Base-by-base conservation (phyloP, 2,113 vertebrate genomes). In the Colossoma macropomum region DNA sequence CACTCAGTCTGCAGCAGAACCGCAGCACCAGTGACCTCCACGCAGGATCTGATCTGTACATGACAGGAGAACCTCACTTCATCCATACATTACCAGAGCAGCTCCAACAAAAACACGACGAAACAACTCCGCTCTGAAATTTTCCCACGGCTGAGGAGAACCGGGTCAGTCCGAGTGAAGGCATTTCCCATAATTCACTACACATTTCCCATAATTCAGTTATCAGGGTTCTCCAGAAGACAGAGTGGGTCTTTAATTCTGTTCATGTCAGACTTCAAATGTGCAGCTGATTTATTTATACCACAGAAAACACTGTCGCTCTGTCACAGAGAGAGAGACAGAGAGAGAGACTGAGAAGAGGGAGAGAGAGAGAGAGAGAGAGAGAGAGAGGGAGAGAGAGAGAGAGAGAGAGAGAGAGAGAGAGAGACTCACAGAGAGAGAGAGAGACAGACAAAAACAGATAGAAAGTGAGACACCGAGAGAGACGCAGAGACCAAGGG, bases 81-180 rank as follows among this genome's bases (percentile, higher is more conserved):
- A 45, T 56, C 28, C 28, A 27, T 77, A 76, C 72, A 32, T 21
- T 68, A 75, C 34, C 27, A 48, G 28, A 71, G 16, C 25, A 17
- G 59, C 71, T 45, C 65, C 21, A 11, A 7, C 7, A 1, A 3
- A 30, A 34, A 16, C 72, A 75, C 52, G 62, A 41, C 72, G 68
- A 45, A 52, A 23, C 28, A 54, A 34, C 71, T 72, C 80, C 50
- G 13, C 45, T n/a, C 71, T 23, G 9, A 0, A 28, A 38, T 52
- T 76, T 82, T 82, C 73, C 62, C 81, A 82, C 74, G 69, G 73
- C 52, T 38, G 4, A 75, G 68, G 48, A 56, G 56, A 76, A 68
- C 60, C 34, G 25, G 81, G 81, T 82, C 81, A 77, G 19, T 7
- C 9, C n/a, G 2, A 1, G 1, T 0, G n/a, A 62, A 4, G 10